phyloP scores from a whole-genome alignment of 2,113 vertebrate species.

The Vicugna pacos region DNA sequence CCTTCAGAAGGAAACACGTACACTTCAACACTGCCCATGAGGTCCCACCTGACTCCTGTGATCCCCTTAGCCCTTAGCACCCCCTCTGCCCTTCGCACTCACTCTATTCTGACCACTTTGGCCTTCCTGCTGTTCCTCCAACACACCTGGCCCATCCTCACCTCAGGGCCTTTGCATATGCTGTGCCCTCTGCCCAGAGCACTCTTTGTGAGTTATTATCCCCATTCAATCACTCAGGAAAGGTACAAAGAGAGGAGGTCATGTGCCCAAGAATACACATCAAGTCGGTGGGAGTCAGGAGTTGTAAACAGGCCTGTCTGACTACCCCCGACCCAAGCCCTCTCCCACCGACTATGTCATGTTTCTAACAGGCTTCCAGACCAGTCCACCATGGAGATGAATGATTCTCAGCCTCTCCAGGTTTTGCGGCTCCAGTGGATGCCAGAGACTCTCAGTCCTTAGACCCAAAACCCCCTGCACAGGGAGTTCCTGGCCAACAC shows the following conservation, averaged over 20 bases:
- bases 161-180: neutral
- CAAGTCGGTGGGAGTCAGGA: neutral
- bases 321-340: too few species aligned
- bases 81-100: neutral
- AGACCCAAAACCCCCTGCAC: neutral
- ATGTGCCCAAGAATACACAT: neutral
- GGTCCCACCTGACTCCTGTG: neutral
- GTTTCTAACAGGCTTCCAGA: neutral
- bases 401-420: neutral
- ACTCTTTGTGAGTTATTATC: neutral
- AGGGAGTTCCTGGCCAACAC: neutral
- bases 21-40: neutral
- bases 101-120: neutral
- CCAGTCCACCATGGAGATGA: neutral
- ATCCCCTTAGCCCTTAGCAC: neutral
- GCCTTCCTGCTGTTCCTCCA: neutral
- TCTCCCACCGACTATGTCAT: neutral
- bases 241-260: neutral
- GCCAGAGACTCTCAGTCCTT: neutral
- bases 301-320: neutral
- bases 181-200: too few species aligned
- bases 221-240: neutral
- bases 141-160: neutral
- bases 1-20: neutral
- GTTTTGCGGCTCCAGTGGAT: neutral